A percentile compares a stretch with the other conserved stretches of the same genome.
These are phyloP conservation scores for Ditylenchus weischeri DNA, from an alignment of 2,888 invertebrate genomes.

Conservation along the genomic window DNA sequence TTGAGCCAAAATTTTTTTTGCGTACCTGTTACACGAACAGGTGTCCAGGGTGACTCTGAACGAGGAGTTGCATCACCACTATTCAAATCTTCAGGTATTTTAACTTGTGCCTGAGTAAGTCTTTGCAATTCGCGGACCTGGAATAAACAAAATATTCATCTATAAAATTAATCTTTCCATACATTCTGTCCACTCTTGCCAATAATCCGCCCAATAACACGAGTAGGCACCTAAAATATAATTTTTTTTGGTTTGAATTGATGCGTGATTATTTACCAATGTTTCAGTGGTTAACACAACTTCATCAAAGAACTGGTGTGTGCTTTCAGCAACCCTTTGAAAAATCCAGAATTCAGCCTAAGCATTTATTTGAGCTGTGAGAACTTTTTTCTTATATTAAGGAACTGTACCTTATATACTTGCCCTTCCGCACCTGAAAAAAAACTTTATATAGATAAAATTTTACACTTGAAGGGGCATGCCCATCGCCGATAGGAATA, in stretches of 20 bases:
- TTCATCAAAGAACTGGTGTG: constrained; percentile 29
- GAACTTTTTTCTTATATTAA: no score
- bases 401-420: no score
- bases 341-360: constrained; percentile 95
- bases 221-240: no score
- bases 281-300: constrained; percentile 79
- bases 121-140: constrained; percentile 77
- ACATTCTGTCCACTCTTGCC: constrained; percentile 96
- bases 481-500: no score
- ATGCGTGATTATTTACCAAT: constrained; percentile 72
- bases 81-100: constrained; percentile 27
- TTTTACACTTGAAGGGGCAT: no score
- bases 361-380: no score
- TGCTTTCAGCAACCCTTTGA: constrained; percentile 83
- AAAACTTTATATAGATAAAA: no score
- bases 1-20: no score
- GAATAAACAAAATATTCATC: constrained; percentile 1
- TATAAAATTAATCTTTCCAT: constrained; percentile 44
- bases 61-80: constrained; percentile 9
- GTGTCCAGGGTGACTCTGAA: background rate
- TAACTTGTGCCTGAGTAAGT: constrained; percentile 76
- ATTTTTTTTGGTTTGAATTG: no score
- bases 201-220: constrained; percentile 88
- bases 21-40: constrained; percentile 5
- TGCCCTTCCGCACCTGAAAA: no score